A percentile compares a stretch with the other conserved stretches of the same genome.
Evolutionary conservation across 2,888 invertebrate species (phyloP).

Genomic region (Villa cingulata): DNA sequence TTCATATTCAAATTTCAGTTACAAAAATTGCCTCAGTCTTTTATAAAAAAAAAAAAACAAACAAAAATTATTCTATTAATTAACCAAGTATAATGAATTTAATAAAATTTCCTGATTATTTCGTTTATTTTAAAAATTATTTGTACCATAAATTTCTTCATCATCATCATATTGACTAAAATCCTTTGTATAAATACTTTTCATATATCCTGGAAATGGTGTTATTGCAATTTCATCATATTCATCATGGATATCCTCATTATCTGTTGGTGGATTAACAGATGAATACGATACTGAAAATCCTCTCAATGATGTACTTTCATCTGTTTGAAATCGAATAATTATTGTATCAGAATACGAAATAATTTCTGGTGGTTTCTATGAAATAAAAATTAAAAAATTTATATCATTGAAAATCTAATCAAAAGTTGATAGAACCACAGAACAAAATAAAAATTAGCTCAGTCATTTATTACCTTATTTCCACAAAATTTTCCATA

Average conservation of each 20-base stretch:
- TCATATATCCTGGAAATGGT: conserved; percentile 34
- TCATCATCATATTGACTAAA: conserved; percentile 10
- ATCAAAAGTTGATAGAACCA: too few species aligned
- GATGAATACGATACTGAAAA: conserved; percentile 80
- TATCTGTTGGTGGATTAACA: conserved; percentile 41
- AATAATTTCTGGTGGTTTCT: conserved; percentile 78
- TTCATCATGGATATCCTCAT: conserved; percentile 23
- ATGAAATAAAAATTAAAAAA: conserved; percentile 13
- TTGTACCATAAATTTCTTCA: conserved; percentile 9
- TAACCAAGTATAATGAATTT: too few species aligned
- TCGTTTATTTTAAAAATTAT: too few species aligned
- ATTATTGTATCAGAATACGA: conserved; percentile 80
- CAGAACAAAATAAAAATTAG: not conserved
- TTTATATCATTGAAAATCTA: too few species aligned
- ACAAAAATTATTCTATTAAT: too few species aligned
- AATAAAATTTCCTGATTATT: too few species aligned
- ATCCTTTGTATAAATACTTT: conserved; percentile 20
- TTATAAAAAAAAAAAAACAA: too few species aligned
- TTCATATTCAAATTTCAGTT: too few species aligned
- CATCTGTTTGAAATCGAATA: conserved; percentile 80
- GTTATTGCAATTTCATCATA: conserved; percentile 33
- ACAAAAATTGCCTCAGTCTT: too few species aligned
- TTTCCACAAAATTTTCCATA: conserved; percentile 80
- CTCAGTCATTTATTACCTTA: conserved; percentile 41
- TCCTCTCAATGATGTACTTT: conserved; percentile 78